Percentiles rank a stretch among this genome's conserved stretches.
phyloP scores from a whole-genome alignment of 1,140 invertebrate genomes.

The Euura saliciscinereae region DNA sequence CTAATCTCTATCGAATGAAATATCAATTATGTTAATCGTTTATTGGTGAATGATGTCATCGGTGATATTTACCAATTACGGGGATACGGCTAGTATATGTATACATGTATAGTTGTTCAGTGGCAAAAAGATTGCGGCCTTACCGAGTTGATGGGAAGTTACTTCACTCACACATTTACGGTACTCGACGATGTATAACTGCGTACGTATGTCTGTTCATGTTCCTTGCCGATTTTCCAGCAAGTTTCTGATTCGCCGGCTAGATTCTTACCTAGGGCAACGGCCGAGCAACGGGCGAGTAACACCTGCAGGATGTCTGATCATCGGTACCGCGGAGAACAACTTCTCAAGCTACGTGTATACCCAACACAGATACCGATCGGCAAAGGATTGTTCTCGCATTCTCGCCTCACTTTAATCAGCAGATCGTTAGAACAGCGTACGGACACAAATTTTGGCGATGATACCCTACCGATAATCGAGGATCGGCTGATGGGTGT shows the following conservation, averaged over 20 bases:
- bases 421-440: no score
- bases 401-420: no score
- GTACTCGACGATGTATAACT: neutral
- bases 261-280: neutral
- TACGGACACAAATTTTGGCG: no score
- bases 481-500: neutral
- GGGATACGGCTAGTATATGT: neutral
- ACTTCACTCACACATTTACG: neutral
- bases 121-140: slow-evolving; percentile 1
- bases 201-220: neutral
- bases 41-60: neutral
- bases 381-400: no score
- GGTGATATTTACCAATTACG: neutral
- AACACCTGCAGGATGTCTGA: neutral
- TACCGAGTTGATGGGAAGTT: neutral
- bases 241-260: neutral
- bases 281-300: neutral
- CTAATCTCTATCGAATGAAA: neutral
- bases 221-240: slow-evolving; percentile 1
- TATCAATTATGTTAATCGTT: neutral
- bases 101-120: neutral
- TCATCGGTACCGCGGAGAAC: neutral
- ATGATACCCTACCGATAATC: neutral
- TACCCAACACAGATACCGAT: neutral
- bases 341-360: neutral